Conservation (phyloP, 2,797 vertebrate genomes). For the Cichlasoma orientale region DNA sequence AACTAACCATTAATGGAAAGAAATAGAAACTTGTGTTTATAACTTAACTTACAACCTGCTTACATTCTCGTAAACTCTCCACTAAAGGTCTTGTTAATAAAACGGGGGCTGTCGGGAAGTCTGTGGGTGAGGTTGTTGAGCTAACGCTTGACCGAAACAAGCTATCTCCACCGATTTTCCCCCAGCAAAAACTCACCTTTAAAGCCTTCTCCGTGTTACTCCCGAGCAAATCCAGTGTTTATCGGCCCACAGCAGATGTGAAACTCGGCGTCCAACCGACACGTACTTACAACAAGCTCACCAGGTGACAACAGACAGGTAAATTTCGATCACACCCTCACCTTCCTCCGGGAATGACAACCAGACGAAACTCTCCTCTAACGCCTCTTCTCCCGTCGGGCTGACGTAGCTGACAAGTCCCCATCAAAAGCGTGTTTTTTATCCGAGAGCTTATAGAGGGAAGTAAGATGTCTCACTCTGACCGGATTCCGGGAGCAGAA, state of each 20-base stretch:
- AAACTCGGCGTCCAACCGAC: slow-evolving; percentile 27
- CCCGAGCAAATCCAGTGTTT: slow-evolving; percentile 69
- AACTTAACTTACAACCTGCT: background rate
- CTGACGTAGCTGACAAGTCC: slow-evolving; percentile 70
- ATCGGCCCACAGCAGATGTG: slow-evolving; percentile 7
- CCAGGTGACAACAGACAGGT: slow-evolving; percentile 68
- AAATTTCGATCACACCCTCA: slow-evolving; percentile 68
- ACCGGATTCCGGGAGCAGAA: background rate
- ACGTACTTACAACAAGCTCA: background rate
- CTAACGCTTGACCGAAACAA: slow-evolving; percentile 45
- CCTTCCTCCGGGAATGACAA: slow-evolving; percentile 65
- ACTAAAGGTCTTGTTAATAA: background rate
- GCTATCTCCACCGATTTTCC: slow-evolving; percentile 23
- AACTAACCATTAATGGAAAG: background rate
- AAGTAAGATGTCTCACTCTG: slow-evolving; percentile 57
- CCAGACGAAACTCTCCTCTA: slow-evolving; percentile 52
- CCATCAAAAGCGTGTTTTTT: slow-evolving; percentile 27
- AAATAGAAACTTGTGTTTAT: background rate
- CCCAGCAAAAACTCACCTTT: slow-evolving; percentile 68
- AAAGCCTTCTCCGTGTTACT: slow-evolving; percentile 64
- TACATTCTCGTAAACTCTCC: background rate
- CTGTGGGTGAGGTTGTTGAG: slow-evolving; percentile 20
- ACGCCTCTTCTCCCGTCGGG: slow-evolving; percentile 26
- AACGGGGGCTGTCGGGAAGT: background rate
- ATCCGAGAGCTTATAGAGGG: background rate